Evolutionary conservation across 2,797 vertebrate genomes (phyloP), one percentile per base, ranked within the genome.

Genomic region (Labeo calbasu): DNA sequence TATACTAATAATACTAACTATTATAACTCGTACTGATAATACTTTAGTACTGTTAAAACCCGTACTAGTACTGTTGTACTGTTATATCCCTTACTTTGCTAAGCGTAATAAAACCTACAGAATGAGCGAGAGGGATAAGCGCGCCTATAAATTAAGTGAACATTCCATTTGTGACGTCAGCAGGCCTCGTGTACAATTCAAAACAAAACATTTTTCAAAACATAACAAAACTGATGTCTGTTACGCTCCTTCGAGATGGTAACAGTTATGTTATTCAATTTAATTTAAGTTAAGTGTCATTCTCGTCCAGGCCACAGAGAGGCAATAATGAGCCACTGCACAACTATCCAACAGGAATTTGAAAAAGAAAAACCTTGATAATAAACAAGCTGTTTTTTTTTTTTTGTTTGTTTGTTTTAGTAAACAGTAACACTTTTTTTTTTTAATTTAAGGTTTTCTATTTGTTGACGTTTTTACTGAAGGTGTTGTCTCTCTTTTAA

Each of bases 271-370:
- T 55, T 21, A 55, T 21, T 55, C 19, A 55, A 19, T 57, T 57
- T 10, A 48, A 43, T 4, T 48, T 48, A 48, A 48, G 3, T 13
- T 12, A 8, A 5, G 9, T 40, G 13, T 53, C 2, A 15, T 50
- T 43, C 40, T 61, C 72, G 71, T 78, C 75, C 82, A 71, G 66
- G 40, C 75, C 82, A 19, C 53, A 77, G 12, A 28, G 40, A 17
- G 53, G 75, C 53, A 59, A 25, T 51, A 77, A 12, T 36, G 66
- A 55, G 50, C 23, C 1, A 25, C 48, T 13, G 4, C 6, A 19
- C 46, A 55, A 55, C 32, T n/a, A 36, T 23, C 43, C 53, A 63
- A n/a, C 9, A 8, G 53, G 3, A 59, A 2, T 48, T 11, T 32
- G 7, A 23, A 15, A 11, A 19, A 40, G 4, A 4, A 36, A 36